Evolutionary conservation across 2,888 invertebrate species (phyloP), one percentile per base, ranked within the genome.

Genomic region (Tribolium freemani): DNA sequence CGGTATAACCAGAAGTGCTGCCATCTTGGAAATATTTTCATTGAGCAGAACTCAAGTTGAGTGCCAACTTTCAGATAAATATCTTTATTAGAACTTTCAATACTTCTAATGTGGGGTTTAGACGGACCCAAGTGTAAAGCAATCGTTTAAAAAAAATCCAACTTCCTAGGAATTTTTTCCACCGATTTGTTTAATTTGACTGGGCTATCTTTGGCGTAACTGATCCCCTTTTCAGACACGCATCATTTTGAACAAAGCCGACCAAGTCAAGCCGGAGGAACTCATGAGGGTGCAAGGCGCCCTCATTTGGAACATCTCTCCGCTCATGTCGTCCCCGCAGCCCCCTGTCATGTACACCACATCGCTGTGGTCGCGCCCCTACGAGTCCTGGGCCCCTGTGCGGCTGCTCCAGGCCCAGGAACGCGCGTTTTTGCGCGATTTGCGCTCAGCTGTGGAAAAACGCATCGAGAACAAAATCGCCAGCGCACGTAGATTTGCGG

Each of bases 271-370:
- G 83, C 95, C 96, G 0, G 96, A 96, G 84, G 97, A 97, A 86
- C 87, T 98, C 77, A 93, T 97, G 93, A 91, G 96, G 78, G 96
- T 97, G 1, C 97, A 97, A 86, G 95, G 96, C 78, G 96, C 96
- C 8, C 89, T 98, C 63, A 96, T 98, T 82, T 98, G 97, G 98
- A 97, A 96, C 86, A 95, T 98, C 81, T 96, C 96, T n/a, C 97
- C 97, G 3, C 88, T 97, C 81, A 96, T 98, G 94, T 96, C 96
- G 75, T 96, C 96, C 54, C 93, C 96, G 54, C 96, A 97, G 85
- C 97, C 97, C 3, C 97, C 97, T 16, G 90, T 94, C 64, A 94
- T 97, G 92, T 97, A 96, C 88, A 94, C 96, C 11, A 93, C 93
- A 58, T 95, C 95, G 8, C 86, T 96, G 80, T 96, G 96, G 96